A percentile compares a stretch with the other conserved stretches of the same genome.
Conservation (phyloP, 2,797 vertebrate species). For the Phaenicophaeus curvirostris region DNA sequence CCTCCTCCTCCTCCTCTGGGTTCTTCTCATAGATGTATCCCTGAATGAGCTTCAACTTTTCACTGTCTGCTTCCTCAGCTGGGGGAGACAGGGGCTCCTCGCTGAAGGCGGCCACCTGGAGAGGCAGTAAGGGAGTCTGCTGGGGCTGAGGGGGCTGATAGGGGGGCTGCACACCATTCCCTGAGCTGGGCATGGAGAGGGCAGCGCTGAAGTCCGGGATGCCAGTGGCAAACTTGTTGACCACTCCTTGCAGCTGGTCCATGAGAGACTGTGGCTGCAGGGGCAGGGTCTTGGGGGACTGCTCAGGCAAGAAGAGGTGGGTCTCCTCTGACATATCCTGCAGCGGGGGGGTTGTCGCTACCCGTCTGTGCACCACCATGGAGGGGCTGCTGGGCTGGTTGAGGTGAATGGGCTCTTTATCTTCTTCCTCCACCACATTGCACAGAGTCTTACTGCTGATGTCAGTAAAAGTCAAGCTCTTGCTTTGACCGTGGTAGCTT, state of each 20-base stretch:
- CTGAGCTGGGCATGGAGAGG: conserved; percentile 70
- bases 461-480: conserved; percentile 87
- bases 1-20: conserved; percentile 85
- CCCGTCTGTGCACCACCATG: conserved; percentile 79
- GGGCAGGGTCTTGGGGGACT: conserved; percentile 73
- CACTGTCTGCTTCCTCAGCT: conserved; percentile 79
- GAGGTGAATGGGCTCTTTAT: conserved; percentile 78
- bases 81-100: conserved; percentile 78
- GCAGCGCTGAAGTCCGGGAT: conserved; percentile 79
- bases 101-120: conserved; percentile 78
- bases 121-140: conserved; percentile 78
- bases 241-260: conserved; percentile 85
- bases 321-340: conserved; percentile 74
- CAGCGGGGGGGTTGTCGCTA: conserved; percentile 59
- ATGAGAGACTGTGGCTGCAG: conserved; percentile 77
- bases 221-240: conserved; percentile 82
- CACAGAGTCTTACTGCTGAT: conserved; percentile 88
- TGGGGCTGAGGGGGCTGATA: conserved; percentile 72
- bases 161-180: conserved; percentile 70
- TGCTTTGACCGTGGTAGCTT: conserved; percentile 85
- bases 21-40: conserved; percentile 87
- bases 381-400: conserved; percentile 82
- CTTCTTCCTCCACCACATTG: conserved; percentile 88
- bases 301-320: conserved; percentile 80
- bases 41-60: conserved; percentile 89